Percentiles rank a stretch among this genome's conserved stretches.
Conservation (phyloP, 2,888 invertebrate genomes). For the Oxytorus armatus region DNA sequence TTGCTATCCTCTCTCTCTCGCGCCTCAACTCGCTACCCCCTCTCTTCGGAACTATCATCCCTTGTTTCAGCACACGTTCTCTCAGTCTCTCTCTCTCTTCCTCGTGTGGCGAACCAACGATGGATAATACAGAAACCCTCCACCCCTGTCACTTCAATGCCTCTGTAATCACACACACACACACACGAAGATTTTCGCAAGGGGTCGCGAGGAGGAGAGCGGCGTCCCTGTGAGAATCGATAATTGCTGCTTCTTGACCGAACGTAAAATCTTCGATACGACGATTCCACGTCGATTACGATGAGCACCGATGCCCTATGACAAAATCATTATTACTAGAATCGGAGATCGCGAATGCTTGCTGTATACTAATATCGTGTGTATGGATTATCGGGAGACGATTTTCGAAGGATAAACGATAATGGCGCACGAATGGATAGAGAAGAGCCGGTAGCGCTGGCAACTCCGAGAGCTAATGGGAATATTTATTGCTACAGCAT, state of each 20-base stretch:
- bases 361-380: neutral
- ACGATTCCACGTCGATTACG: conserved; percentile 16
- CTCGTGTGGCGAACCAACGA: conserved; percentile 3
- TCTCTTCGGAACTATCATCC: conserved; percentile 34
- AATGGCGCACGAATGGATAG: conserved; percentile 29
- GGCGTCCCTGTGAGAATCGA: conserved; percentile 29
- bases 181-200: conserved; percentile 20
- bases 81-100: too few species aligned
- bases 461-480: too few species aligned
- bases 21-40: neutral
- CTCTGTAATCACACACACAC: neutral
- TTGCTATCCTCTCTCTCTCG: neutral
- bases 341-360: neutral
- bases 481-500: too few species aligned
- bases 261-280: conserved; percentile 3
- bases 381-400: conserved; percentile 41
- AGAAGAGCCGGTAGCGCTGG: too few species aligned
- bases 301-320: neutral
- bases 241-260: conserved; percentile 33
- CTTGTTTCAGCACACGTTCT: conserved; percentile 26
- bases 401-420: conserved; percentile 43
- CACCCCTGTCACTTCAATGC: neutral
- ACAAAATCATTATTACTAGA: conserved; percentile 10
- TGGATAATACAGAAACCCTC: conserved; percentile 13
- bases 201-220: neutral